Evolutionary conservation across 2,113 vertebrate genomes (phyloP).

Genomic region (Thalassoma bifasciatum): DNA sequence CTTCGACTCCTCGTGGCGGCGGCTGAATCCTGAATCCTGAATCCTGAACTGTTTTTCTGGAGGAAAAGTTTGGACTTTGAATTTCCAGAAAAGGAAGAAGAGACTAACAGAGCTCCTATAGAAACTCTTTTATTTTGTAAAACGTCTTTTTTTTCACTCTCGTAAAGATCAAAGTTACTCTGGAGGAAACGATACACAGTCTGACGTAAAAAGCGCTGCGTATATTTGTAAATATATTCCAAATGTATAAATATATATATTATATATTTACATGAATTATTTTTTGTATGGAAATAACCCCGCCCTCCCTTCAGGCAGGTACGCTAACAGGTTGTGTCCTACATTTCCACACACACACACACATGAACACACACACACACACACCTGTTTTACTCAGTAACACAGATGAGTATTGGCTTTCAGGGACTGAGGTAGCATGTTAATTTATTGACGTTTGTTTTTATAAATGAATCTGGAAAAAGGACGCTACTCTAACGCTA

Average conservation of each 20-base stretch:
- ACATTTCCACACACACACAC: slow-evolving; percentile 29
- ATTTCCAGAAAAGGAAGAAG: slow-evolving; percentile 76
- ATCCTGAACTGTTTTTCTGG: slow-evolving; percentile 74
- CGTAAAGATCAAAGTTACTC: slow-evolving; percentile 90
- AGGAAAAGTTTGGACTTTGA: slow-evolving; percentile 79
- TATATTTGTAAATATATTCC: slow-evolving; percentile 99
- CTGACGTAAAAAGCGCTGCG: slow-evolving; percentile 94
- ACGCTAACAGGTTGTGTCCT: slow-evolving; percentile 67
- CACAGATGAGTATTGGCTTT: slow-evolving; percentile 92
- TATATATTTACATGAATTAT: slow-evolving; percentile 99
- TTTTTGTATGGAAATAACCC: slow-evolving; percentile 96
- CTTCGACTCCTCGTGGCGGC: no score
- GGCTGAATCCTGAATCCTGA: no score
- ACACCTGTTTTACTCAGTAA: slow-evolving; percentile 75
- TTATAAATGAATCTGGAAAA: slow-evolving; percentile 73
- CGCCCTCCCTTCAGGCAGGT: slow-evolving; percentile 62
- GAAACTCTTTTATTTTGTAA: slow-evolving; percentile 94
- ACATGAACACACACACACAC: slow-evolving; percentile 57
- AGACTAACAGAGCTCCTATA: slow-evolving; percentile 76
- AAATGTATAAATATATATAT: slow-evolving; percentile 99
- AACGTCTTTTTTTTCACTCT: slow-evolving; percentile 82
- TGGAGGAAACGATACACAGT: slow-evolving; percentile 90
- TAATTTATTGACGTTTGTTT: slow-evolving; percentile 96
- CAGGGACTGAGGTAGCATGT: slow-evolving; percentile 97
- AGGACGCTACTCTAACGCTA: slow-evolving; percentile 78